Evolutionary conservation across 1,140 invertebrate species (phyloP).

Genomic region (Cyphomyrmex costatus): DNA sequence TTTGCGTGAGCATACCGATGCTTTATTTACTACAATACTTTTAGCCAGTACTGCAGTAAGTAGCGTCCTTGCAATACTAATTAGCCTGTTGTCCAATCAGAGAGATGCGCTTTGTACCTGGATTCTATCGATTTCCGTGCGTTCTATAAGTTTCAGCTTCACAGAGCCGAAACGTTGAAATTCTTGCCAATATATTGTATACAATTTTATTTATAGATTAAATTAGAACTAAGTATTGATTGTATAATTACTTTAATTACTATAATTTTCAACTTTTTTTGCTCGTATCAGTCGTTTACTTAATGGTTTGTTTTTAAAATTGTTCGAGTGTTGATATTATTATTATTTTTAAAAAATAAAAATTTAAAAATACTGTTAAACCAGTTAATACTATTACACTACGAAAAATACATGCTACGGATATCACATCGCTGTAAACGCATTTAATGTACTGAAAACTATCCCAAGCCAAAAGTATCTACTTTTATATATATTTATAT

Average conservation of each 20-base stretch:
- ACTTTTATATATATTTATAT: not conserved
- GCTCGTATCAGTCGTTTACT: no score
- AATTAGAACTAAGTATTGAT: no score
- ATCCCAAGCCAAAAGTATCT: constrained; percentile 10
- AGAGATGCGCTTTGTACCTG: constrained; percentile 44
- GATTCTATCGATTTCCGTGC: constrained; percentile 11
- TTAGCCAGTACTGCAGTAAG: constrained; percentile 46
- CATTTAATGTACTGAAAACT: constrained; percentile 62
- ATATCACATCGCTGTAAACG: constrained; percentile 18
- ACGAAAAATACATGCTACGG: constrained; percentile 10
- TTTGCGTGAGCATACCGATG: constrained; percentile 61
- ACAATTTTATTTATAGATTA: no score
- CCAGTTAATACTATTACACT: constrained; percentile 11
- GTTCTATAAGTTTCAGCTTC: no score
- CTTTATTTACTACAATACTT: constrained; percentile 68
- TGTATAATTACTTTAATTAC: no score
- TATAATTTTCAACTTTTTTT: no score
- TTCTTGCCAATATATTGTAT: no score
- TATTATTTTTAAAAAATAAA: not conserved
- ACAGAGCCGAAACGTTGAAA: no score
- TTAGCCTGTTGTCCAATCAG: constrained; percentile 60
- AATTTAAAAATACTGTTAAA: constrained; percentile 36
- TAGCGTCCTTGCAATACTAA: constrained; percentile 65
- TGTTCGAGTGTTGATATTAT: no score
- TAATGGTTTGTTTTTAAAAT: no score